Percentiles rank a stretch among this genome's conserved stretches.
These are phyloP conservation scores for Epinephelus awoara DNA, from an alignment of 2,797 vertebrate genomes.

Conservation along the genomic window DNA sequence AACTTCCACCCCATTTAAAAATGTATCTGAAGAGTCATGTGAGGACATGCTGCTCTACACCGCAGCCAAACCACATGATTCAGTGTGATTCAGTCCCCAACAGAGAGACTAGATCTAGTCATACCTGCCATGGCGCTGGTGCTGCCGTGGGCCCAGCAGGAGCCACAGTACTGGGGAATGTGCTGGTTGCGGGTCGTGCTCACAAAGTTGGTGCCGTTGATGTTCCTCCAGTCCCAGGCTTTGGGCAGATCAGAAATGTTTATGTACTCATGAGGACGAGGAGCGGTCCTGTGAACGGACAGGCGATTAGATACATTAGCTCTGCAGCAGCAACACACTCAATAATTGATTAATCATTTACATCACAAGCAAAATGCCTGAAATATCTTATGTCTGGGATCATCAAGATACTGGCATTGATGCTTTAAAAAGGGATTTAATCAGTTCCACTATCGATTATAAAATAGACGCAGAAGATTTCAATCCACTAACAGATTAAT, in stretches of 20 bases:
- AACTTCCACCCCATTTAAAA: background rate
- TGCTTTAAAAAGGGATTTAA: too few species aligned
- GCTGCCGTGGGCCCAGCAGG: constrained; percentile 97
- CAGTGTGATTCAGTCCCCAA: background rate
- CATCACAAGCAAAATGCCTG: background rate
- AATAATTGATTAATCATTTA: background rate
- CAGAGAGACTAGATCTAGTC: background rate
- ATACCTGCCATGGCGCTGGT: constrained; percentile 96
- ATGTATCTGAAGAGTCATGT: background rate
- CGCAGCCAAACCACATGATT: background rate
- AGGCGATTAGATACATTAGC: background rate
- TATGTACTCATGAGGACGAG: constrained; percentile 91
- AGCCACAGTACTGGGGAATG: constrained; percentile 98
- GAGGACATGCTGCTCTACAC: background rate
- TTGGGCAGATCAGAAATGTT: constrained; percentile 84
- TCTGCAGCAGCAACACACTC: background rate
- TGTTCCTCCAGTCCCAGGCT: constrained; percentile 95
- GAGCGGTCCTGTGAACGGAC: constrained; percentile 80
- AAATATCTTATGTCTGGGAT: background rate
- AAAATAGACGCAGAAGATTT: too few species aligned
- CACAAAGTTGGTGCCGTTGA: constrained; percentile 90
- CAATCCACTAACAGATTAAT: too few species aligned
- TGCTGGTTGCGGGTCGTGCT: constrained; percentile 97
- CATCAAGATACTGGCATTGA: too few species aligned
- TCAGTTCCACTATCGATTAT: too few species aligned